These are phyloP conservation scores for Heliocidaris erythrogramma DNA, from an alignment of 35 echinoderm and acorn worm species.

Conservation along the genomic window DNA sequence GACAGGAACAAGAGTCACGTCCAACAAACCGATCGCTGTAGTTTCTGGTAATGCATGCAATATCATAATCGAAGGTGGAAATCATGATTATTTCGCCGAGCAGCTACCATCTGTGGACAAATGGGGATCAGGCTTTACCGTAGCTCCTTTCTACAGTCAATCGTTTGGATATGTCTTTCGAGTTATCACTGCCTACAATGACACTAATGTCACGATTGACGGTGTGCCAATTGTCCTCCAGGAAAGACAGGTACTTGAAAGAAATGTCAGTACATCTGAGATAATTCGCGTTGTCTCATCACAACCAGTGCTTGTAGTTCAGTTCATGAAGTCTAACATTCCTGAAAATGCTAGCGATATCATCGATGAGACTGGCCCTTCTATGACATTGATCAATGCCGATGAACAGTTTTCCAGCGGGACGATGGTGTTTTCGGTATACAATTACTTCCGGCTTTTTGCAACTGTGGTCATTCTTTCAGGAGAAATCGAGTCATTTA, in stretches of 20 bases:
- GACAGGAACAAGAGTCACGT: too few species aligned
- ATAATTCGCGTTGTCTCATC: not conserved
- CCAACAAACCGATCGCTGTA: too few species aligned
- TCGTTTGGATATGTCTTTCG: not conserved
- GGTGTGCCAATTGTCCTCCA: not conserved
- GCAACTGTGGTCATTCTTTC: not conserved
- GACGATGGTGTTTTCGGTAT: not conserved
- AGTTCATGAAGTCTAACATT: not conserved
- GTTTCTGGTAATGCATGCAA: too few species aligned
- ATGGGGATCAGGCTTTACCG: not conserved
- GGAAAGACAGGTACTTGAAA: not conserved
- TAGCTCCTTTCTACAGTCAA: not conserved
- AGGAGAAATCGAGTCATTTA: not conserved
- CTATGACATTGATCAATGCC: slow-evolving; percentile 12
- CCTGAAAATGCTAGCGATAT: not conserved
- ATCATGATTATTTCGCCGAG: slow-evolving; percentile 16
- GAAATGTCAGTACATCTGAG: not conserved
- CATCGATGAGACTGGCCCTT: not conserved
- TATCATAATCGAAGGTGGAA: not conserved
- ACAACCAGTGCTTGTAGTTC: not conserved
- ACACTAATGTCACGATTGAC: not conserved
- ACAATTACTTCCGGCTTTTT: not conserved
- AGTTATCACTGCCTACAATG: not conserved
- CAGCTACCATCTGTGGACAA: not conserved
- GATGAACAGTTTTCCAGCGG: not conserved